Percentiles rank a stretch among this genome's conserved stretches.
These are phyloP conservation scores for Hippocampus mohnikei DNA, from an alignment of 2,113 vertebrate species.

Conservation along the genomic window DNA sequence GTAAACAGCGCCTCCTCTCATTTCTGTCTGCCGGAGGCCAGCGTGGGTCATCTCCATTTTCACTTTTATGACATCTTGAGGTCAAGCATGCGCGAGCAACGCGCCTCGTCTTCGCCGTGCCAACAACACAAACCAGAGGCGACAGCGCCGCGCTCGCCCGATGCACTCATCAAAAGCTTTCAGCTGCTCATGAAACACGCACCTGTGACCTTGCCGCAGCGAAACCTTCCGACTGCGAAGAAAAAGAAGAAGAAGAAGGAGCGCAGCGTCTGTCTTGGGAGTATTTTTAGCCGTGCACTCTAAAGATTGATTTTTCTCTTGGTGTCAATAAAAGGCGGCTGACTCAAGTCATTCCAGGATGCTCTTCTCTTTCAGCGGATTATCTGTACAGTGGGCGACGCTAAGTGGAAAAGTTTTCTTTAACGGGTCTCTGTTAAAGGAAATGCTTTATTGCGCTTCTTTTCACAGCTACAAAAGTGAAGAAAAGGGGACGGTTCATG, in stretches of 20 bases:
- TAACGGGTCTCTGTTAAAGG: conserved; percentile 10
- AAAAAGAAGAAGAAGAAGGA: background rate
- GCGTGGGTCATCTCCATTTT: background rate
- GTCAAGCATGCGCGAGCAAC: background rate
- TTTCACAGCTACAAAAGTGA: conserved; percentile 37
- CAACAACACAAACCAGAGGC: background rate
- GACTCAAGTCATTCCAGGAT: conserved; percentile 25
- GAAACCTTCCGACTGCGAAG: background rate
- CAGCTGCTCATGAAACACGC: conserved; percentile 1
- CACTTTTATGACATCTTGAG: background rate
- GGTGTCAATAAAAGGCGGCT: conserved; percentile 43
- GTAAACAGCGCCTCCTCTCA: background rate
- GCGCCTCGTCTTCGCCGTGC: background rate
- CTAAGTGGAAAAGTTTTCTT: conserved; percentile 52
- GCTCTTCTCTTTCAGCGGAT: conserved; percentile 25
- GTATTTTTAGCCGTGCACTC: conserved; percentile 22
- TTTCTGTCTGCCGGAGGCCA: background rate
- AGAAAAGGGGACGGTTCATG: conserved; percentile 22
- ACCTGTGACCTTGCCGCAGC: conserved; percentile 7
- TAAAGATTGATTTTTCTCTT: conserved; percentile 37
- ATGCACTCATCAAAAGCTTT: background rate
- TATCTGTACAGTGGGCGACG: conserved; percentile 38
- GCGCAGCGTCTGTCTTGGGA: conserved; percentile 16
- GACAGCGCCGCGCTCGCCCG: background rate
- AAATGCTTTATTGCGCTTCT: conserved; percentile 25